Evolutionary conservation across 1,140 invertebrate genomes (phyloP), one percentile per base, ranked within the genome.

Genomic region (Gonatopus flavifemur): DNA sequence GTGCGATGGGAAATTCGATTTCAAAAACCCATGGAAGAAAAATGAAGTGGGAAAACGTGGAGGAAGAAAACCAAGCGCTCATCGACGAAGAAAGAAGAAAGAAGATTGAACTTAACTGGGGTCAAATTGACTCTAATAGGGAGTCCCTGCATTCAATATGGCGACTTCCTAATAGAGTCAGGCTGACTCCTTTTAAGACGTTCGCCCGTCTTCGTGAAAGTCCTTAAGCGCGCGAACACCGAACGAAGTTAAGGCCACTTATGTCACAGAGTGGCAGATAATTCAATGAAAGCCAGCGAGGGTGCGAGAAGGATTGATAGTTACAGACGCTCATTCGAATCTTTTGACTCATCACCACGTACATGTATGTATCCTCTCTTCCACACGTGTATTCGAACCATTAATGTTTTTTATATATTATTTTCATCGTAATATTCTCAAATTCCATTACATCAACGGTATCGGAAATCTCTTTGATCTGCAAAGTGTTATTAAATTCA

Each of bases 111-210:
- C 87, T 88, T 87, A 86, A 82, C 85, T 82, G 85, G 88, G 87
- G 85, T 91, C 86, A 92, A 92, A 92, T 92, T 92, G 90, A 92
- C 90, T 92, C 89, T 92, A 92, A 89, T 92, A 92, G 90, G 90
- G 90, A 92, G 90, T 92, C 89, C 88, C 87, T 89, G 84, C 83
- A 81, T 83, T 81, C 81, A 79, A 77, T 78, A 77, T 81, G 85
- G 86, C 83, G 90, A 91, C 90, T 92, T 89, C 89, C 89, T 92
- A 92, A 91, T 89, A 88, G 90, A 91, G 90, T 92, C 89, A 91
- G 88, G 88, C 91, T 92, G 89, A 91, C 84, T 87, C 88, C 86
- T 82, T 84, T 86, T 86, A 83, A 83, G 84, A 78, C 74, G 72
- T 68, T 78, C 76, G 70, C 71, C 76, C 56, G 25, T 37, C 57